Base-by-base conservation (phyloP, 2,888 invertebrate species). In the Acrocera orbiculus region DNA sequence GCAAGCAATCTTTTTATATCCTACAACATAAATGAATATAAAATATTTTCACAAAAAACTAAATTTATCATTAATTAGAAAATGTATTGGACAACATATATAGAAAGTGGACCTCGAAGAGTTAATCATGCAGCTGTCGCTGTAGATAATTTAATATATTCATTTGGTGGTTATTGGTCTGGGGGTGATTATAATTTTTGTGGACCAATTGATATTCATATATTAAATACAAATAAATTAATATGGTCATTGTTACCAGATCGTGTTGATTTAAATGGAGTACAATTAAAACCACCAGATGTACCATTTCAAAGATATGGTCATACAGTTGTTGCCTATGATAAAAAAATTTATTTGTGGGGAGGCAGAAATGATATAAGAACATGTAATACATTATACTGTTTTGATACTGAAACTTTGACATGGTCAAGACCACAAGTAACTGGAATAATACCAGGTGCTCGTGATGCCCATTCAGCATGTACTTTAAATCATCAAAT, bases 91-190 rank as follows among this genome's bases (percentile, higher is more conserved):
- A 82, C 81, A 32, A 73, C 79, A 20, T 75, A 76, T 51, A 64
- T 89, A 40, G 83, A 85, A 52, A 89, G 87, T 19, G 90, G 90
- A n/a, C 92, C 89, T 11, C 69, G 79, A 48, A 67, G 89, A 40
- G 89, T 89, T 10, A 89, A 89, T 57, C 89, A 89, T 66, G 87
- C 89, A n/a, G 86, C 85, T 5, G 85, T 80, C 16, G 68, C 73
- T 36, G 73, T 87, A 25, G 75, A 72, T 15, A 72, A 78, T 44
- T 73, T 69, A 50, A 81, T 93, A 42, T 90, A 76, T 58, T 82
- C 85, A 0, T 90, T 92, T 56, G 90, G 92, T 24, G 92, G 92
- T 16, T 92, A 87, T 54, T 87, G 83, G 52, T 82, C 85, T 1
- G 78, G 78, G 8, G 54, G 53, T 29, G 77, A 82, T 49, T 83